Conservation (phyloP, 1,140 invertebrate genomes). For the Melipona quadrifasciata region DNA sequence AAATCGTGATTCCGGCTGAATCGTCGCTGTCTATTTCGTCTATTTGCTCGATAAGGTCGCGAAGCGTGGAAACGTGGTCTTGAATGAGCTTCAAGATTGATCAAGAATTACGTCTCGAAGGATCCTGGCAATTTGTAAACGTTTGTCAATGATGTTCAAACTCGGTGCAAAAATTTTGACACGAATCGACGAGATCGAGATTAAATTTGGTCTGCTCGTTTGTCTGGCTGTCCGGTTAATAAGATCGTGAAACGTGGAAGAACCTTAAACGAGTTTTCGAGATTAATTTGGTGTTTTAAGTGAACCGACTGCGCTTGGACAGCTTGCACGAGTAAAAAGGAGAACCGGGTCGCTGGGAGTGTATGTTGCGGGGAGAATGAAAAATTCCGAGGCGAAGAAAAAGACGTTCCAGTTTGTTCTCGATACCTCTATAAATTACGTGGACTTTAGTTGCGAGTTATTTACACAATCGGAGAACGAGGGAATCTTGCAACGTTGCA, state of each 20-base stretch:
- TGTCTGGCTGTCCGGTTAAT: too few relatives aligned
- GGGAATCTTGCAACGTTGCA: not conserved
- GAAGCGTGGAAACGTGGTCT: too few relatives aligned
- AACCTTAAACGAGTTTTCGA: too few relatives aligned
- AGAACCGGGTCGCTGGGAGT: not conserved
- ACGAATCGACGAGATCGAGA: too few relatives aligned
- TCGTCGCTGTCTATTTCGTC: not conserved
- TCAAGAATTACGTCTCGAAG: not conserved
- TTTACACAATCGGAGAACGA: not conserved
- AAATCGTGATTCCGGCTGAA: not conserved
- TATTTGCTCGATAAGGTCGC: not conserved
- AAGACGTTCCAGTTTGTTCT: not conserved
- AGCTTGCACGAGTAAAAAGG: not conserved
- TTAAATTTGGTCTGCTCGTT: too few relatives aligned
- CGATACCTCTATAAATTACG: not conserved
- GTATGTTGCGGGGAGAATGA: not conserved
- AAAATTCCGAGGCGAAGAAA: not conserved
- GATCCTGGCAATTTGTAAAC: not conserved
- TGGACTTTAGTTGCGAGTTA: not conserved
- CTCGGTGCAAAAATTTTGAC: too few relatives aligned
- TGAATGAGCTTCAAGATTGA: not conserved
- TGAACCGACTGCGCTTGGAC: not conserved
- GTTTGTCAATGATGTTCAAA: not conserved
- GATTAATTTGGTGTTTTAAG: not conserved
- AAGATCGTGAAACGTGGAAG: too few relatives aligned